A percentile compares a stretch with the other conserved stretches of the same genome.
phyloP scores from a whole-genome alignment of 92 coral and sea anemone species.

The Palythoa grandis region DNA sequence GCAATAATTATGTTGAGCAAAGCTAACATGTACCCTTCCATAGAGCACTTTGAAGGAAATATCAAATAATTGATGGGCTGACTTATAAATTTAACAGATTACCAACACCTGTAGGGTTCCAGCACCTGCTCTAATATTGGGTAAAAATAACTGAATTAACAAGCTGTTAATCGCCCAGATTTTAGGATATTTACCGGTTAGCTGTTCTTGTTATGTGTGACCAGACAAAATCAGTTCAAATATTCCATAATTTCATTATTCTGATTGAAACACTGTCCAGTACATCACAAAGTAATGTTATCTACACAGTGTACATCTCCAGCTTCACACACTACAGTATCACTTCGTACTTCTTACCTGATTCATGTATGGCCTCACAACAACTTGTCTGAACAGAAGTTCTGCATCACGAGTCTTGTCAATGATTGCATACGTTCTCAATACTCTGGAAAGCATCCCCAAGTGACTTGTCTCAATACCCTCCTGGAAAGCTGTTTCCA shows the following conservation, averaged over 20 bases:
- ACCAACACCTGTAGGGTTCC: too few species aligned
- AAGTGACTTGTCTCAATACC: slow-evolving; percentile 89
- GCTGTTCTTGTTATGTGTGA: too few species aligned
- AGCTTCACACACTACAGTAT: not conserved
- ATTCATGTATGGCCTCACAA: slow-evolving; percentile 91
- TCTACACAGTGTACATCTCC: not conserved
- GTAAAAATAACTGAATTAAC: too few species aligned
- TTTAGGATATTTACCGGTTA: too few species aligned
- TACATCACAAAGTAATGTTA: not conserved
- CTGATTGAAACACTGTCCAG: not conserved
- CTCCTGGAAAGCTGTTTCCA: slow-evolving; percentile 94
- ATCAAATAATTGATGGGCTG: too few species aligned
- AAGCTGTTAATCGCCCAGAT: too few species aligned
- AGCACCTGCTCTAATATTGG: not conserved
- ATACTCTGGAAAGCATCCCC: slow-evolving; percentile 81
- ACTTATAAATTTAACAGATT: too few species aligned
- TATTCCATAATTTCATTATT: too few species aligned
- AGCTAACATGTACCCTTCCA: too few species aligned
- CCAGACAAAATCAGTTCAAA: too few species aligned
- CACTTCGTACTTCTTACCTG: slow-evolving; percentile 56
- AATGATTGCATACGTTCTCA: slow-evolving; percentile 97
- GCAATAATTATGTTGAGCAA: too few species aligned
- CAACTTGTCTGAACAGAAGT: slow-evolving; percentile 85
- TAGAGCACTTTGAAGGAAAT: too few species aligned
- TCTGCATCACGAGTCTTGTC: slow-evolving; percentile 97